Evolutionary conservation across 2,888 invertebrate genomes (phyloP).

Genomic region (Sarcophaga rosellei): DNA sequence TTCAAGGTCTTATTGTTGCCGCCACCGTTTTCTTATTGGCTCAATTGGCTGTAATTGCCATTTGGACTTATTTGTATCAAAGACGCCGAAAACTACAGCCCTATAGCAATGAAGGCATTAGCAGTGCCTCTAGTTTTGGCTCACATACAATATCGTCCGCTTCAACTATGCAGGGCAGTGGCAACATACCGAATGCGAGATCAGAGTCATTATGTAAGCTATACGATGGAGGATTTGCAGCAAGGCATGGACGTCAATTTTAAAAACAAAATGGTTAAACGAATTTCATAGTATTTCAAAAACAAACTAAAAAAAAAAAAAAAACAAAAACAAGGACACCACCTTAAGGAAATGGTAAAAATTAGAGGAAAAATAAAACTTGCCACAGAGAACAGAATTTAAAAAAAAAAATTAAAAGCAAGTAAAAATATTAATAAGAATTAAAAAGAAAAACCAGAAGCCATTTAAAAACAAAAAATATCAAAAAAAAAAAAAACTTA

Average conservation of each 20-base stretch:
- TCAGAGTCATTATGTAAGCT: slow-evolving; percentile 90
- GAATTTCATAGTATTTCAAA: slow-evolving; percentile 55
- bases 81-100: slow-evolving; percentile 84
- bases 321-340: slow-evolving; percentile 42
- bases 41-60: slow-evolving; percentile 92
- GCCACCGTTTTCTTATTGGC: slow-evolving; percentile 92
- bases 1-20: slow-evolving; percentile 90
- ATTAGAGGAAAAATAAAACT: slow-evolving; percentile 35
- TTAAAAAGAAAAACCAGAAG: slow-evolving; percentile 32
- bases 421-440: slow-evolving; percentile 31
- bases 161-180: slow-evolving; percentile 73
- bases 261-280: slow-evolving; percentile 64
- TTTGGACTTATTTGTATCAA: slow-evolving; percentile 95
- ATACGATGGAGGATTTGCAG: slow-evolving; percentile 91
- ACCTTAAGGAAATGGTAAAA: slow-evolving; percentile 54
- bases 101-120: slow-evolving; percentile 72
- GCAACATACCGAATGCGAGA: slow-evolving; percentile 84
- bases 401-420: slow-evolving; percentile 37
- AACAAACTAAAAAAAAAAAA: slow-evolving; percentile 33
- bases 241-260: slow-evolving; percentile 80
- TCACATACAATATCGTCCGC: slow-evolving; percentile 73
- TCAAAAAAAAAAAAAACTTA: slow-evolving; percentile 21
- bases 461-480: slow-evolving; percentile 8
- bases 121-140: slow-evolving; percentile 72
- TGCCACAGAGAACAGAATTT: slow-evolving; percentile 35